Evolutionary conservation across 2,888 invertebrate genomes (phyloP).

Genomic region (Lordiphosa fenestrarum): DNA sequence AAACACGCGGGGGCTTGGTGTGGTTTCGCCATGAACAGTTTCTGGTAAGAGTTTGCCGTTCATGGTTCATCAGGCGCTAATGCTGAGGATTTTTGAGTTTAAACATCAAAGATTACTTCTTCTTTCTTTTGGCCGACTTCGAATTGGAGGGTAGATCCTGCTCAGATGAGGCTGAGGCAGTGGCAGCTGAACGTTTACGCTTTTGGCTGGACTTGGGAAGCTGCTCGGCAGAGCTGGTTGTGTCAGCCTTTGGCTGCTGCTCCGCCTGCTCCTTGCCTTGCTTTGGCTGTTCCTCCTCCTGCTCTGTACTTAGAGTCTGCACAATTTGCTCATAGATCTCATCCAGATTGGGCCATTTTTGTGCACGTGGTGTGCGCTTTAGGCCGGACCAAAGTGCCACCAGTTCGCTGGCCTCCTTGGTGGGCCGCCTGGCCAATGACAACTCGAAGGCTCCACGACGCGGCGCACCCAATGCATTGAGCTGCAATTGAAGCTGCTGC

Average conservation of each 20-base stretch:
- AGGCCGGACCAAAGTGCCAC: constrained; percentile 75
- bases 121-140: constrained; percentile 8
- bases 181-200: constrained; percentile 30
- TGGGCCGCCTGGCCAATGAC: constrained; percentile 47
- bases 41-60: constrained; percentile 47
- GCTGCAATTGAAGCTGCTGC: constrained; percentile 61
- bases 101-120: background rate
- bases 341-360: constrained; percentile 74
- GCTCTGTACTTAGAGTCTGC: background rate
- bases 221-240: background rate
- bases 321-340: constrained; percentile 33
- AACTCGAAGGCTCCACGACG: constrained; percentile 78
- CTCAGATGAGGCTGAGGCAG: background rate
- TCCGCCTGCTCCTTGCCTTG: background rate
- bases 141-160: background rate
- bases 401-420: constrained; percentile 40
- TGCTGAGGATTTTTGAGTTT: constrained; percentile 1
- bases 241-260: background rate
- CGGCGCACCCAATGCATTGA: constrained; percentile 72
- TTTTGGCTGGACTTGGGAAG: constrained; percentile 6
- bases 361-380: constrained; percentile 76
- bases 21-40: constrained; percentile 37
- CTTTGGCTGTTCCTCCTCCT: background rate
- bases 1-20: background rate
- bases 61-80: constrained; percentile 52